Conservation (phyloP, 2,888 invertebrate species). For the Epinotia brunnichana region DNA sequence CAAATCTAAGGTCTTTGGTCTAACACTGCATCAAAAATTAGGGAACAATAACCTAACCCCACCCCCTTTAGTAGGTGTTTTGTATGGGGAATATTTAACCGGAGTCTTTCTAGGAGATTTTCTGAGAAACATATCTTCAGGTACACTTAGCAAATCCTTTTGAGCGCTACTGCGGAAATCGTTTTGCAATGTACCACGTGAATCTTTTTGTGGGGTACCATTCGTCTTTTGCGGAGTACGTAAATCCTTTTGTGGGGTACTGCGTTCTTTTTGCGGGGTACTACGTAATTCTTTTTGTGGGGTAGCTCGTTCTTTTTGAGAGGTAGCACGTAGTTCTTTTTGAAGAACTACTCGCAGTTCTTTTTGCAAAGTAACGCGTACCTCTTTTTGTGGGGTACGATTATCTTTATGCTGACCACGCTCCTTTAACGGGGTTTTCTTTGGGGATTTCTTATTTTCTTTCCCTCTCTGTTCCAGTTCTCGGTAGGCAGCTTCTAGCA, state of each 20-base stretch:
- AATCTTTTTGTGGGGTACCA: constrained; percentile 6
- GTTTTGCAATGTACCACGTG: constrained; percentile 5
- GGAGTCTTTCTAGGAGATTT: constrained; percentile 69
- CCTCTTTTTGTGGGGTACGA: background rate
- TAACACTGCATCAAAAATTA: constrained; percentile 42
- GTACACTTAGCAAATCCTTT: constrained; percentile 13
- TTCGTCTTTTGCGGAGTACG: constrained; percentile 5
- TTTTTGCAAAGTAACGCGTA: background rate
- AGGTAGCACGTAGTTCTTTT: background rate
- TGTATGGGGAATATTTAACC: constrained; percentile 69
- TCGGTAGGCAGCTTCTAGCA: constrained; percentile 78
- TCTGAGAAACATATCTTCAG: constrained; percentile 53
- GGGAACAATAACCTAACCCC: constrained; percentile 73
- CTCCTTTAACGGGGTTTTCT: constrained; percentile 35
- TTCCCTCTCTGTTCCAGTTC: constrained; percentile 60
- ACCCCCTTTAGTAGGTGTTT: constrained; percentile 58
- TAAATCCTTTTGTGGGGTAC: constrained; percentile 1
- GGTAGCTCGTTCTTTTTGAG: background rate
- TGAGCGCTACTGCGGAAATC: background rate
- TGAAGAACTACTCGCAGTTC: background rate
- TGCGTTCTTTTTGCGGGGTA: constrained; percentile 8
- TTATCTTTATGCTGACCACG: background rate
- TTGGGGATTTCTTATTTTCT: constrained; percentile 44
- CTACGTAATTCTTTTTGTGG: constrained; percentile 3
- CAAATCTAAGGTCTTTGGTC: background rate